phyloP scores from a whole-genome alignment of 1,140 invertebrate genomes.

The Cylas formicarius region DNA sequence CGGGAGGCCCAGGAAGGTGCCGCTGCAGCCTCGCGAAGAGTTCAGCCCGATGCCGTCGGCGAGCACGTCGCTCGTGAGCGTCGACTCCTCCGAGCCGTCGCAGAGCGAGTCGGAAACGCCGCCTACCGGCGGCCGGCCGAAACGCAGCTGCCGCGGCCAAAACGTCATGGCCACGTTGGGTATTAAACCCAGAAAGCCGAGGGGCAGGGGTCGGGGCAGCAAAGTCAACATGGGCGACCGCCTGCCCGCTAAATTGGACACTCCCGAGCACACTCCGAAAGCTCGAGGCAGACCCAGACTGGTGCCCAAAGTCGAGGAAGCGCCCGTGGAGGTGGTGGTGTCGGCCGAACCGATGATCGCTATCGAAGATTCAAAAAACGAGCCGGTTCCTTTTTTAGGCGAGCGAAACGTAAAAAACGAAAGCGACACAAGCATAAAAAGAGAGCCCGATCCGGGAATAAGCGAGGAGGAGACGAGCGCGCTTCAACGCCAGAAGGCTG shows the following conservation, averaged over 20 bases:
- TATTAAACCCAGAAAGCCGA: slow-evolving; percentile 36
- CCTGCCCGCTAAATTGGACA: neutral
- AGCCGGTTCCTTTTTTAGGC: no score
- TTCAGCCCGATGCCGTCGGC: slow-evolving; percentile 16
- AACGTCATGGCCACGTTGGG: slow-evolving; percentile 34
- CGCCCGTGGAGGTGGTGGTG: no score
- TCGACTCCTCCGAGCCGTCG: neutral
- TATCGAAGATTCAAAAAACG: no score
- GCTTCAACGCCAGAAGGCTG: neutral
- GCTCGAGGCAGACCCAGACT: no score
- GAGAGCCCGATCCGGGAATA: no score
- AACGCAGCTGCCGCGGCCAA: slow-evolving; percentile 36
- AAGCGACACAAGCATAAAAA: no score
- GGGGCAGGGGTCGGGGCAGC: slow-evolving; percentile 28
- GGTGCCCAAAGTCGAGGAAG: no score
- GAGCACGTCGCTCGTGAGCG: neutral
- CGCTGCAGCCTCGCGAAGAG: slow-evolving; percentile 33
- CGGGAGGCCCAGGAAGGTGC: slow-evolving; percentile 30
- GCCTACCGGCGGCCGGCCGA: slow-evolving; percentile 31
- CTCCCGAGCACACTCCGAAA: no score
- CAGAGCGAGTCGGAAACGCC: slow-evolving; percentile 2
- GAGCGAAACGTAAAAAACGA: no score
- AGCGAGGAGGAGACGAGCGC: neutral
- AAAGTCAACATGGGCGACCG: slow-evolving; percentile 28
- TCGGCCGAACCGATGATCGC: no score